Evolutionary conservation across 2,113 vertebrate species (phyloP).

Genomic region (Engraulis encrasicolus): DNA sequence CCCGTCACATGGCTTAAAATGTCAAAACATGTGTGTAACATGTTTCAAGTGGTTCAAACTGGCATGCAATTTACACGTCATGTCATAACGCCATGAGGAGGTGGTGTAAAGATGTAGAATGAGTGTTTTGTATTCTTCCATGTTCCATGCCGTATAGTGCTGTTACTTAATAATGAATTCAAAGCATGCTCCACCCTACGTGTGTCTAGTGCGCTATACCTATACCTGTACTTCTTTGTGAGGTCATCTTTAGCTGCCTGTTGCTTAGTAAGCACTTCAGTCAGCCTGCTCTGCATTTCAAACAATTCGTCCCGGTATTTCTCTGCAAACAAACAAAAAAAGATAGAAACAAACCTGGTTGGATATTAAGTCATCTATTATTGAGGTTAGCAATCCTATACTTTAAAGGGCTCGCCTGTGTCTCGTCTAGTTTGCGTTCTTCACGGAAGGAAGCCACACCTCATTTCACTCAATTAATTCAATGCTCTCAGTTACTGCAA

Average conservation of each 20-base stretch:
- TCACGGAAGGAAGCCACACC: not conserved
- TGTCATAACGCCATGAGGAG: too few species aligned
- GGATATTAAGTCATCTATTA: not conserved
- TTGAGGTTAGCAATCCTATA: not conserved
- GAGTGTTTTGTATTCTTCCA: not conserved
- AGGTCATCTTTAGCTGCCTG: constrained; percentile 52
- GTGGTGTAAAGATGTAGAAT: not conserved
- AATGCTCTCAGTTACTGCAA: not conserved
- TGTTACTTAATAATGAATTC: not conserved
- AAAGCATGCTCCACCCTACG: constrained; percentile 24
- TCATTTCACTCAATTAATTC: not conserved
- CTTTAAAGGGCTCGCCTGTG: not conserved
- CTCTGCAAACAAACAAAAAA: constrained; percentile 47
- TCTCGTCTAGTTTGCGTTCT: not conserved
- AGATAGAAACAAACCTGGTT: not conserved
- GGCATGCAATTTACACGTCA: too few species aligned
- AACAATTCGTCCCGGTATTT: constrained; percentile 33
- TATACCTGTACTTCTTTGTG: constrained; percentile 52
- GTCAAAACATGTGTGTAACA: too few species aligned
- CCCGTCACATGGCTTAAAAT: too few species aligned
- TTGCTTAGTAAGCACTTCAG: constrained; percentile 51
- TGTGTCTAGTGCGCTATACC: too few species aligned
- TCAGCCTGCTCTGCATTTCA: constrained; percentile 50
- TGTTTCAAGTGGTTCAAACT: too few species aligned
- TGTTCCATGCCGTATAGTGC: not conserved